A percentile compares a stretch with the other conserved stretches of the same genome.
Conservation (phyloP, 2,113 vertebrate genomes). For the Terrapene triunguis region DNA sequence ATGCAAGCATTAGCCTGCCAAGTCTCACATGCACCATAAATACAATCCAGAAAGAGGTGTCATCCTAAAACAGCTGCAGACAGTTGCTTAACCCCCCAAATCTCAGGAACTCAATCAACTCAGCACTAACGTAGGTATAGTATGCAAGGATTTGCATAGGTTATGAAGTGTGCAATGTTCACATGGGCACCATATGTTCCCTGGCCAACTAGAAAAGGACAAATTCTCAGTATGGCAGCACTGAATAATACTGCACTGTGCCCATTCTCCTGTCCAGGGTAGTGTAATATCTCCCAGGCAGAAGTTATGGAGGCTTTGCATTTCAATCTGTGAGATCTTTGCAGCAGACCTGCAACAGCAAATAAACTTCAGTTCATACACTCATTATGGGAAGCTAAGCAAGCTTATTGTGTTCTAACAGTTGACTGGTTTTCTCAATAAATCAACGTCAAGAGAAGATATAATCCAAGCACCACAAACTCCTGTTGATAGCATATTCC, state of each 20-base stretch:
- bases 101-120: neutral
- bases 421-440: neutral
- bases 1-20: neutral
- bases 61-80: too few species aligned
- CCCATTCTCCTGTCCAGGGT: neutral
- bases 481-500: neutral
- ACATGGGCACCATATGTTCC: neutral
- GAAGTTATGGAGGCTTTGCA: neutral
- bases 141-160: neutral
- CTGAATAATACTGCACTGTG: neutral
- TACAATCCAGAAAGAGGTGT: neutral
- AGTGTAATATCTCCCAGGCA: neutral
- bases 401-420: neutral
- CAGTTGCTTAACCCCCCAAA: neutral
- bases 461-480: neutral
- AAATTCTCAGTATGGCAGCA: neutral
- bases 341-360: neutral
- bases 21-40: neutral
- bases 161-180: neutral
- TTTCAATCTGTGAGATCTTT: neutral
- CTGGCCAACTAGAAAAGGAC: neutral
- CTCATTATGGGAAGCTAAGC: neutral
- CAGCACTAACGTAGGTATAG: neutral
- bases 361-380: conserved; percentile 5
- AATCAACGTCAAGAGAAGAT: neutral